Percentiles rank a stretch among this genome's conserved stretches.
phyloP scores from a whole-genome alignment of 2,888 invertebrate species.

The Hylaea fasciaria region DNA sequence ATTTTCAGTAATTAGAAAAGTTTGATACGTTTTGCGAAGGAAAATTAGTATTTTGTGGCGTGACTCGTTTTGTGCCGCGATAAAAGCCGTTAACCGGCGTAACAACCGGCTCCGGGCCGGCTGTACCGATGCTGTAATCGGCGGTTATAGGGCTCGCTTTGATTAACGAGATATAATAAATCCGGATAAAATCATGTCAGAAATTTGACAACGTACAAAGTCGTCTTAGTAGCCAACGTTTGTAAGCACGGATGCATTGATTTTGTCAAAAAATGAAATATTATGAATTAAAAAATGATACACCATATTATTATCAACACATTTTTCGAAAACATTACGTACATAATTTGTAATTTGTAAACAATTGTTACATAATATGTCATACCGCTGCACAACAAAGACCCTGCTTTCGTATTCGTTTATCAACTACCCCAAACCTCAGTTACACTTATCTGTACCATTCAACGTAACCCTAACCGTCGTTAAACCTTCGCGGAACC shows the following conservation, averaged over 20 bases:
- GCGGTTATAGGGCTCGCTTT: constrained; percentile 3
- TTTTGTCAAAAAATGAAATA: too few relatives aligned
- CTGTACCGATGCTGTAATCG: constrained; percentile 13
- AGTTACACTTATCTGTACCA: constrained; percentile 29
- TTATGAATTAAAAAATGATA: too few relatives aligned
- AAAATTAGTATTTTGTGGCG: constrained; percentile 79
- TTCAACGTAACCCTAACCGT: constrained; percentile 25
- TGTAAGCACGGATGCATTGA: too few relatives aligned
- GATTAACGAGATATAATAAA: not conserved
- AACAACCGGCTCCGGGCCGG: constrained; percentile 51
- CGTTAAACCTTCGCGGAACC: constrained; percentile 33
- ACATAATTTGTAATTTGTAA: too few relatives aligned
- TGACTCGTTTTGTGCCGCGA: constrained; percentile 69
- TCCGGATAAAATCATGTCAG: not conserved
- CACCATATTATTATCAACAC: too few relatives aligned
- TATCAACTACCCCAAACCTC: constrained; percentile 22
- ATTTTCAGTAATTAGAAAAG: constrained; percentile 80
- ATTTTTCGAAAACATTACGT: too few relatives aligned
- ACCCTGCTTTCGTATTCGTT: constrained; percentile 11
- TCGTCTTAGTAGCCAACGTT: too few relatives aligned
- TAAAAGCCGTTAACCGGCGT: constrained; percentile 67
- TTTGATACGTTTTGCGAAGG: constrained; percentile 76
- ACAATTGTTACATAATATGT: not conserved
- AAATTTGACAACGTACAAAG: not conserved
- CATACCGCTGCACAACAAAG: too few relatives aligned